These are phyloP conservation scores for Furcula furcula DNA, from an alignment of 2,888 invertebrate genomes.

Conservation along the genomic window DNA sequence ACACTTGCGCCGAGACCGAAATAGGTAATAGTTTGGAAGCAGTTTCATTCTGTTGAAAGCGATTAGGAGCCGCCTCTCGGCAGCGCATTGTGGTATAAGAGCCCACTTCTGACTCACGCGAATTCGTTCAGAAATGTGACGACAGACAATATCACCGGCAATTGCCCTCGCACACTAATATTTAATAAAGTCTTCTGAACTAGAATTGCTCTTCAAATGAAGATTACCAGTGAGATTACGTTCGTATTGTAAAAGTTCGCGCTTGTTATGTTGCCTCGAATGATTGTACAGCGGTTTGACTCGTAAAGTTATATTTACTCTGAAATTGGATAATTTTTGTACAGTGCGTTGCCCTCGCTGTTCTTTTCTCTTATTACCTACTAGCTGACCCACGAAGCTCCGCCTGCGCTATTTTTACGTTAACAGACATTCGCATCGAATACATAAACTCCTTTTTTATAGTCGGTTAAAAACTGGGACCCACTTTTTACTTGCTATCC, in stretches of 20 bases:
- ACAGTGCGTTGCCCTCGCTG: not conserved
- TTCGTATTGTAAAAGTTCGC: slow-evolving; percentile 22
- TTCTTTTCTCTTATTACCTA: no score
- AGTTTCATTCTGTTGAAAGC: slow-evolving; percentile 49
- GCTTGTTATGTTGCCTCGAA: slow-evolving; percentile 7
- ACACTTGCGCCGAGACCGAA: slow-evolving; percentile 21
- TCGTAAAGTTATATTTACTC: slow-evolving; percentile 4
- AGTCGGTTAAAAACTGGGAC: no score
- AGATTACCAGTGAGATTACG: slow-evolving; percentile 27
- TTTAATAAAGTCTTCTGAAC: slow-evolving; percentile 28
- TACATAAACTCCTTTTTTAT: no score
- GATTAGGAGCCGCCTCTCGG: slow-evolving; percentile 38
- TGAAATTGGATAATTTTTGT: slow-evolving; percentile 4
- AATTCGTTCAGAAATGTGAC: slow-evolving; percentile 36
- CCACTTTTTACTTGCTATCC: no score
- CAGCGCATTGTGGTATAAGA: slow-evolving; percentile 37
- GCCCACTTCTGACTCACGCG: slow-evolving; percentile 32
- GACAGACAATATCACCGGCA: slow-evolving; percentile 15
- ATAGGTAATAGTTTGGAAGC: slow-evolving; percentile 40
- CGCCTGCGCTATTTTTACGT: no score
- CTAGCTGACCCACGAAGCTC: no score
- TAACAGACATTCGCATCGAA: no score
- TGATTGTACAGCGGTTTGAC: slow-evolving; percentile 14
- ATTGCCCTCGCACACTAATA: slow-evolving; percentile 20
- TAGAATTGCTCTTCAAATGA: slow-evolving; percentile 26